These are phyloP conservation scores for Clavelina lepadiformis DNA, from an alignment of 23 tunicate genomes.

Conservation along the genomic window DNA sequence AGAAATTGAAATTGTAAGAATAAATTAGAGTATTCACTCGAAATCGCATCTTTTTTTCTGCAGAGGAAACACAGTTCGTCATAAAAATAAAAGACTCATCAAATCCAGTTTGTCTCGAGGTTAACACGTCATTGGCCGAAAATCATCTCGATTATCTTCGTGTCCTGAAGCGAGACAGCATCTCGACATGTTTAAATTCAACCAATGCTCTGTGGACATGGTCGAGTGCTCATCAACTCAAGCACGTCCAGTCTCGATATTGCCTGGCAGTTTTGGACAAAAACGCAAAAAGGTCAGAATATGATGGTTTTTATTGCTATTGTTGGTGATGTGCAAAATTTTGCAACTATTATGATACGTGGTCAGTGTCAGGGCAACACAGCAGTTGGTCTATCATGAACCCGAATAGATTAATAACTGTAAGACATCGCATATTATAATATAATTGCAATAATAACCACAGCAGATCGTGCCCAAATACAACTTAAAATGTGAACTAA, in stretches of 20 bases:
- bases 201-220: conserved; percentile 56
- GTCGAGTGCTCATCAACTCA: conserved; percentile 24
- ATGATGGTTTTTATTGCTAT: not conserved
- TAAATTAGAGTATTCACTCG: too few species aligned
- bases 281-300: conserved; percentile 27
- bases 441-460: too few species aligned
- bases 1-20: not conserved
- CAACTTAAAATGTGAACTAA: too few species aligned
- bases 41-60: not conserved
- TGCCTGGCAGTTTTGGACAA: conserved; percentile 41
- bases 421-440: too few species aligned
- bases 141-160: not conserved
- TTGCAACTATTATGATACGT: too few species aligned
- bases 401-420: too few species aligned
- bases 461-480: too few species aligned
- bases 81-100: conserved; percentile 1
- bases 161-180: not conserved
- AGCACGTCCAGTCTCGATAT: conserved; percentile 42
- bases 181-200: not conserved
- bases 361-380: too few species aligned
- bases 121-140: too few species aligned
- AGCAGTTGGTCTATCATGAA: too few species aligned
- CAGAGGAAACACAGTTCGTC: conserved; percentile 24
- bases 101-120: conserved; percentile 15
- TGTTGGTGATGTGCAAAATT: too few species aligned